Evolutionary conservation across 2,797 vertebrate species (phyloP).

Genomic region (Mallotus villosus): DNA sequence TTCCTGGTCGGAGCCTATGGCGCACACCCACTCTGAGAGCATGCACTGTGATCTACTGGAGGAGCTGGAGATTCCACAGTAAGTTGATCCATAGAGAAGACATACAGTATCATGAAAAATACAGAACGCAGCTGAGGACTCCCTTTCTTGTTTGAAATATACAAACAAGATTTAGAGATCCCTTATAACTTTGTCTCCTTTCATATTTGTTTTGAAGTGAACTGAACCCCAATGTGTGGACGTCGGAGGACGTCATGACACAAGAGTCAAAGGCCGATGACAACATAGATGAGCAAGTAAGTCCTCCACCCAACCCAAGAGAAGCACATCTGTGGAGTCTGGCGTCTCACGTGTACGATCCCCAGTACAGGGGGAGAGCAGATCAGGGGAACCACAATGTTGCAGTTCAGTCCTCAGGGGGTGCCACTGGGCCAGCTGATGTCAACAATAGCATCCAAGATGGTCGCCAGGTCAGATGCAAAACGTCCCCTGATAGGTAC

Average conservation of each 20-base stretch:
- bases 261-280: conserved; percentile 54
- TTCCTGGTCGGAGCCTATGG: conserved; percentile 81
- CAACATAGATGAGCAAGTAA: conserved; percentile 70
- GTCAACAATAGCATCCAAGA: conserved; percentile 39
- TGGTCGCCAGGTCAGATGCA: conserved; percentile 18
- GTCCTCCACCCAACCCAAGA: conserved; percentile 48
- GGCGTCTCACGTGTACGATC: conserved; percentile 39
- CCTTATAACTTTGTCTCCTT: conserved; percentile 7
- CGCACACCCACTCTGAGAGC: conserved; percentile 81
- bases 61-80: conserved; percentile 80
- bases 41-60: conserved; percentile 83
- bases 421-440: conserved; percentile 26
- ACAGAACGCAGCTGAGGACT: too few relatives aligned
- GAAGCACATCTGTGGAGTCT: conserved; percentile 44
- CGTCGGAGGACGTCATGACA: conserved; percentile 61
- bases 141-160: too few relatives aligned
- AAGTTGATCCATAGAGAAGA: conserved; percentile 38
- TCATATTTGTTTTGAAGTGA: conserved; percentile 63
- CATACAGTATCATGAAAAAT: neutral
- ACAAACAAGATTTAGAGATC: neutral
- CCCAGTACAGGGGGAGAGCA: conserved; percentile 44
- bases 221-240: conserved; percentile 65
- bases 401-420: conserved; percentile 30
- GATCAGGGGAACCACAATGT: conserved; percentile 38
- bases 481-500: conserved; percentile 22